Base-by-base conservation (phyloP, 2,888 invertebrate genomes). In the Matsumyia berberina region DNA sequence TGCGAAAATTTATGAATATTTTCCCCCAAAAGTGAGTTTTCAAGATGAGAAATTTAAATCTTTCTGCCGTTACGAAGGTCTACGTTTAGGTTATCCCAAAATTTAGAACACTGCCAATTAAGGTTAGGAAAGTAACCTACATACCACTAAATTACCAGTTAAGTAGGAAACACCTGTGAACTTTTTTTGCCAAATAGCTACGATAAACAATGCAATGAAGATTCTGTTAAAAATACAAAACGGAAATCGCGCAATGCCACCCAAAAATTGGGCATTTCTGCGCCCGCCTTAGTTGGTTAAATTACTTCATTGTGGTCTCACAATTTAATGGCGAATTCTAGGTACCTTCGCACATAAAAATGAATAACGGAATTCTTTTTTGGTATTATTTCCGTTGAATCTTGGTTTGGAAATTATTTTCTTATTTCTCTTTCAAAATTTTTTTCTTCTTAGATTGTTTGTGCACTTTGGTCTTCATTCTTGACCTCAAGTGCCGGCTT, bases 321-420 rank as follows among this genome's bases (percentile, higher is more conserved):
- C 24, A 64, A 12, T 62, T 62, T 62, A 62, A 73, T 44, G 51
- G 62, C 53, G n/a, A 44, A 55, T 73, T 73, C 73, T 44, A 44
- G 53, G 73, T 73, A 73, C 35, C 19, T 17, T 4, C 5, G 19
- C 7, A 31, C 31, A 73, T 53, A 35, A 62, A 73, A 55, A 24
- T 35, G 53, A 64, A 35, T 64, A 73, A 73, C 73, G 73, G 73
- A 19, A 51, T 24, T 24, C 19, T 53, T 44, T 42, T 33, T 7
- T 37, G 51, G 24, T 11, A 19, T 39, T 44, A 64, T 64, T 64
- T 53, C 53, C 44, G 44, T 55, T 62, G 29, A 46, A 49, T 35
- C 35, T 24, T 15, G 29, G 29, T 17, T 42, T 12, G 1, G 19
- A 44, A 19, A 44, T 24, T 46, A 17, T 5, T 5, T 24, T 44